phyloP scores from a whole-genome alignment of 2,888 invertebrate species.

The Agelastica alni region DNA sequence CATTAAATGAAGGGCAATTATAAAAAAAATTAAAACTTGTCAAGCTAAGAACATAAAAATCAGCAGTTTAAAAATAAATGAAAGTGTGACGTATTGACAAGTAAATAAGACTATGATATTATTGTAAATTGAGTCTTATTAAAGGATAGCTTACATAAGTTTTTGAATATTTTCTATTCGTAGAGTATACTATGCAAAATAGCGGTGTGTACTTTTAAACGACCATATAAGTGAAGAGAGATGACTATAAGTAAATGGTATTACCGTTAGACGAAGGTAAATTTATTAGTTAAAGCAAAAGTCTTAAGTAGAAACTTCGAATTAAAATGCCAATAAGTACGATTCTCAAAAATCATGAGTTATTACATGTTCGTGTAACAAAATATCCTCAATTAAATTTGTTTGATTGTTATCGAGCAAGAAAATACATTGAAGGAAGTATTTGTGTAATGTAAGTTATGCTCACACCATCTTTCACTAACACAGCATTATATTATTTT shows the following conservation, averaged over 20 bases:
- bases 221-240: conserved; percentile 43
- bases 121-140: too few relatives aligned
- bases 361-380: conserved; percentile 26
- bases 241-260: conserved; percentile 45
- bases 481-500: too few relatives aligned
- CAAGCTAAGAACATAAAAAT: too few relatives aligned
- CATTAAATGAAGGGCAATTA: too few relatives aligned
- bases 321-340: conserved; percentile 37
- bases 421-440: conserved; percentile 29
- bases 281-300: conserved; percentile 44
- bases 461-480: not conserved
- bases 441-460: conserved; percentile 4
- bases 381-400: conserved; percentile 34
- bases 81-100: too few relatives aligned
- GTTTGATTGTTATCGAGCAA: conserved; percentile 24
- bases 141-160: not conserved
- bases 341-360: conserved; percentile 32
- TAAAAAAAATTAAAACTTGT: too few relatives aligned
- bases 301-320: conserved; percentile 40
- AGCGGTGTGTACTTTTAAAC: conserved; percentile 41
- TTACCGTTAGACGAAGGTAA: conserved; percentile 43
- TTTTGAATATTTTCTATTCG: conserved; percentile 9
- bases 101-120: too few relatives aligned
- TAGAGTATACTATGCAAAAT: conserved; percentile 38
- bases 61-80: too few relatives aligned